Conservation (phyloP, 2,888 invertebrate species). For the Lymantria dispar region DNA sequence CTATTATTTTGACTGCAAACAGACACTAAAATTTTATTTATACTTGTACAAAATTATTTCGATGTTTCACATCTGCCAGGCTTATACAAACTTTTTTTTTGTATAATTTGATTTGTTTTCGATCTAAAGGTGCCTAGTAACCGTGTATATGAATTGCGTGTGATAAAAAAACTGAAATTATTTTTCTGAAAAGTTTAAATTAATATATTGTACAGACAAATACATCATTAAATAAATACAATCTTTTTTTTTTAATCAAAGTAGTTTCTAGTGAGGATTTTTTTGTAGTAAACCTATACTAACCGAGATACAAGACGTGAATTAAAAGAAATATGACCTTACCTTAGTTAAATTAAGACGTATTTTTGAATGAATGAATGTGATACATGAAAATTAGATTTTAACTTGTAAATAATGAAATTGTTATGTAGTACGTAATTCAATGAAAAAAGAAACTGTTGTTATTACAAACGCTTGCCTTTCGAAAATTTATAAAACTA, state of each 20-base stretch:
- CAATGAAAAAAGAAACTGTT: conserved; percentile 35
- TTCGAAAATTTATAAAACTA: conserved; percentile 12
- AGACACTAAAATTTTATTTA: no score
- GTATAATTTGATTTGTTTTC: no score
- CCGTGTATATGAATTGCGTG: conserved; percentile 1
- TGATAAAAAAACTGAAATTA: conserved; percentile 25
- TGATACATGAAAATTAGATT: conserved; percentile 67
- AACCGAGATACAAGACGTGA: background rate
- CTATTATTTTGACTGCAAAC: no score
- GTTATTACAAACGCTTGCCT: conserved; percentile 35
- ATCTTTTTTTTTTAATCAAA: no score
- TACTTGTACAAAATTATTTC: no score
- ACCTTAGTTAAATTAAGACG: conserved; percentile 38
- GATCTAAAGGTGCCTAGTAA: no score
- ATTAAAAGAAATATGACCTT: background rate
- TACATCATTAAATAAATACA: no score
- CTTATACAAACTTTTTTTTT: no score
- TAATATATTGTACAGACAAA: no score
- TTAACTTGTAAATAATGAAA: conserved; percentile 59
- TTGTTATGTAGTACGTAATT: conserved; percentile 67
- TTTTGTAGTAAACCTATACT: no score
- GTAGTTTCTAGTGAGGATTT: no score
- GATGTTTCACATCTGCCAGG: no score
- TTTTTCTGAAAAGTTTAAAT: conserved; percentile 27
- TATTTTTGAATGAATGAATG: conserved; percentile 75